Base-by-base conservation (phyloP, 2,113 vertebrate genomes). In the Pantherophis guttatus region DNA sequence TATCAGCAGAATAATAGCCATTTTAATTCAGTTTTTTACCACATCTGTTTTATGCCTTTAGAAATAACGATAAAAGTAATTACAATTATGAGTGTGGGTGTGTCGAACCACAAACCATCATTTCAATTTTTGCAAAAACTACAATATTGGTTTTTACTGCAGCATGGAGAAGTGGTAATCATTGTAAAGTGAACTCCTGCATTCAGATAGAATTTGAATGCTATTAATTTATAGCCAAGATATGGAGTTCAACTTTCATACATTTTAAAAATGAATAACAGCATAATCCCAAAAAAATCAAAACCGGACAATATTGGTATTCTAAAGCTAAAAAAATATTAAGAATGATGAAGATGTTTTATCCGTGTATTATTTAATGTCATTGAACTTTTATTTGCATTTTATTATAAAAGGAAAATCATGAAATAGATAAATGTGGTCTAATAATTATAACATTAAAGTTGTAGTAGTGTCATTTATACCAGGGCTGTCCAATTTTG, bases 1-100 rank as follows among this genome's bases (percentile, higher is more conserved):
- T 44, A 81, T 81, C 75, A 81, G 75, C 75, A 81, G 75, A 81
- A 98, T 96, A 70, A 58, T 58, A 48, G 15, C 9, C 13, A 23
- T 23, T 52, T 3, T 93, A 26, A 39, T 86, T 86, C 39, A 2
- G 0, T 10, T 33, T 33, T 29, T 3, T 85, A 26, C 44, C 53
- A 1, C 15, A 2, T 86, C 15, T 8, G 26, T 90, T 52, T 26
- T 90, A 54, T 70, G 8, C 50, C 26, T 8, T 86, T 62, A 90
- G 24, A 89, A 92, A 62, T 70, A 55, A 54, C 26, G 39, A 87
- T 92, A 39, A n/a, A 75, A 92, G 9, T 48, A 89, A 26, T 85
- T 48, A 58, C 48, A n/a, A 48, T 48, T 57, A 54, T 55, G 23
- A 21, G 5, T 85, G 54, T 9, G 26, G 53, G n/a, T 90, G 29